Percentiles rank a stretch among this genome's conserved stretches.
phyloP scores from a whole-genome alignment of 2,888 invertebrate species.

The Amphiduros pacificus region DNA sequence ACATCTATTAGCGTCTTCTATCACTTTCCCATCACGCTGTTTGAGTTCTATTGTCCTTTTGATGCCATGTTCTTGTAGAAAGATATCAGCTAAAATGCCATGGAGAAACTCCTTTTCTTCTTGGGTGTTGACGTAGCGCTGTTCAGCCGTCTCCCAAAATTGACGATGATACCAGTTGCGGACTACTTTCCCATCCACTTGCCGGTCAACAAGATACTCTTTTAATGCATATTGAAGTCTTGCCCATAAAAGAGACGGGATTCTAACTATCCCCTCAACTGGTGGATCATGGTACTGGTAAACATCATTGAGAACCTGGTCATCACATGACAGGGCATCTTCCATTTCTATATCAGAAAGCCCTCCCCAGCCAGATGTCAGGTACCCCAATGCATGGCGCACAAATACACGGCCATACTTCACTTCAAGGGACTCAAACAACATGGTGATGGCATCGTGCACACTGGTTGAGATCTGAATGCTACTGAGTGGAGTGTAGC shows the following conservation, averaged over 20 bases:
- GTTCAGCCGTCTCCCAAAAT: constrained; percentile 38
- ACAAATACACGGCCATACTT: constrained; percentile 31
- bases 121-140: constrained; percentile 22
- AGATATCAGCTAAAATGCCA: constrained; percentile 24
- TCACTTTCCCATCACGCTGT: constrained; percentile 22
- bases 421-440: constrained; percentile 30
- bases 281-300: constrained; percentile 37
- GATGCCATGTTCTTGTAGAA: constrained; percentile 21
- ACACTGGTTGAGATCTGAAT: constrained; percentile 16
- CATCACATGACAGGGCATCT: constrained; percentile 33
- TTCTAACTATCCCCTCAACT: constrained; percentile 28
- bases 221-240: constrained; percentile 35
- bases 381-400: constrained; percentile 29
- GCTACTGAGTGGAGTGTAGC: constrained; percentile 18
- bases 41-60: constrained; percentile 25
- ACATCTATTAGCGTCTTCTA: constrained; percentile 29
- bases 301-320: constrained; percentile 34
- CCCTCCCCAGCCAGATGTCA: constrained; percentile 32
- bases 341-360: constrained; percentile 33
- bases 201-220: constrained; percentile 37
- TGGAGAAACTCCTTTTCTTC: constrained; percentile 11
- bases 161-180: constrained; percentile 46
- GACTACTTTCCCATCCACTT: constrained; percentile 42
- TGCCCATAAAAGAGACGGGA: constrained; percentile 41
- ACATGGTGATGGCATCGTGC: constrained; percentile 25